Conservation (phyloP, 2,888 invertebrate genomes). For the Volucella inflata region DNA sequence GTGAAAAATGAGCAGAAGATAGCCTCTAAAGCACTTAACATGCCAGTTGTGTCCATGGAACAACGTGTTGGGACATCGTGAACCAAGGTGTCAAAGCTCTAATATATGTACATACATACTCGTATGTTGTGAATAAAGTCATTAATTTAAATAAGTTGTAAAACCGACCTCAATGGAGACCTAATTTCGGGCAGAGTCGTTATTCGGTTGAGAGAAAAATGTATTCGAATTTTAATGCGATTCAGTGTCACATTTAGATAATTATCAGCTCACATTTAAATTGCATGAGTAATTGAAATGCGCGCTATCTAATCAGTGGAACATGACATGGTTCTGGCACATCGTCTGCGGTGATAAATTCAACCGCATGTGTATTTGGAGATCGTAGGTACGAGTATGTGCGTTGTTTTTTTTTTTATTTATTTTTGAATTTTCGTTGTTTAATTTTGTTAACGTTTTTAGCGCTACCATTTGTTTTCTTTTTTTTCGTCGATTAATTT, state of each 20-base stretch:
- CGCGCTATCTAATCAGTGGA: slow-evolving; percentile 50
- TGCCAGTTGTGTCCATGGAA: slow-evolving; percentile 2
- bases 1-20: slow-evolving; percentile 25
- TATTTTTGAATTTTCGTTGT: too few species aligned
- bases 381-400: too few species aligned
- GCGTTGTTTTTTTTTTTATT: too few species aligned
- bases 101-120: background rate
- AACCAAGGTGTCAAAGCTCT: slow-evolving; percentile 16
- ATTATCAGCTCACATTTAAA: slow-evolving; percentile 55
- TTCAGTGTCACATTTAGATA: slow-evolving; percentile 45
- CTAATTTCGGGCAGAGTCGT: background rate
- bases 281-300: slow-evolving; percentile 55
- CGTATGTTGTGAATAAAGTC: slow-evolving; percentile 33
- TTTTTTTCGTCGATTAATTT: too few species aligned
- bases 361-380: too few species aligned
- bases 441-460: too few species aligned
- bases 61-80: slow-evolving; percentile 2
- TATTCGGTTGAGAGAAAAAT: background rate
- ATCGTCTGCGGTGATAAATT: slow-evolving; percentile 2
- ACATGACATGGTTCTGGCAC: slow-evolving; percentile 49
- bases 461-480: too few species aligned
- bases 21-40: background rate
- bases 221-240: slow-evolving; percentile 14
- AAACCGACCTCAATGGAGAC: background rate
- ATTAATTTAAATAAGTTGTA: slow-evolving; percentile 36